These are phyloP conservation scores for Paramormyrops hopkinsi DNA, from an alignment of 2,797 vertebrate genomes.

Conservation along the genomic window DNA sequence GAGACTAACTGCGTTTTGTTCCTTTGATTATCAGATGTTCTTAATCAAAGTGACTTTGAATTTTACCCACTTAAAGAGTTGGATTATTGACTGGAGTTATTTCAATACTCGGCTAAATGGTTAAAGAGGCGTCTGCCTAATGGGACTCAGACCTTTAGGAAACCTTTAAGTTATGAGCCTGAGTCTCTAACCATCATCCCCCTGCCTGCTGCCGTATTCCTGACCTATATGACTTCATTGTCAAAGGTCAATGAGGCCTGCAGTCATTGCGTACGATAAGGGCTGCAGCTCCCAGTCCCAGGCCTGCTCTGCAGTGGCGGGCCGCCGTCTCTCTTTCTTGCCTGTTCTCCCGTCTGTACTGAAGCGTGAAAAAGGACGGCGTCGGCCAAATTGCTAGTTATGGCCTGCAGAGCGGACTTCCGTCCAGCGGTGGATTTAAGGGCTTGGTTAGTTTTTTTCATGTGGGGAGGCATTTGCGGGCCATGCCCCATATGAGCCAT, in stretches of 20 bases:
- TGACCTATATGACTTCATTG: background rate
- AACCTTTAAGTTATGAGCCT: background rate
- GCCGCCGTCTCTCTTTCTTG: background rate
- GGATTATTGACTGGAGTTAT: background rate
- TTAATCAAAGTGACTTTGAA: conserved; percentile 3
- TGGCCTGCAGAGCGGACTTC: background rate
- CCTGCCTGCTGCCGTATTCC: background rate
- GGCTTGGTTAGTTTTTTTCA: background rate
- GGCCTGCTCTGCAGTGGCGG: background rate
- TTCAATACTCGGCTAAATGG: background rate
- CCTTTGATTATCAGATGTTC: conserved; percentile 1
- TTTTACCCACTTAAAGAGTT: background rate
- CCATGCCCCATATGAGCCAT: background rate
- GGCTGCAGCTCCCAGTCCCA: background rate
- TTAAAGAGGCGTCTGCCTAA: background rate
- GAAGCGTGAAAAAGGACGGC: background rate
- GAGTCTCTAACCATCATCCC: background rate
- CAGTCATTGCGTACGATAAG: background rate
- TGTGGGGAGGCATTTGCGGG: background rate
- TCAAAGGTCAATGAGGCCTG: background rate
- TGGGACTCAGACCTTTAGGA: background rate
- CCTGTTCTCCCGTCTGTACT: background rate
- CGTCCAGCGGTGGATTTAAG: conserved; percentile 5
- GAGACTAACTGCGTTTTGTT: background rate
- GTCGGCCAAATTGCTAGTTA: background rate